phyloP scores from a whole-genome alignment of 2,797 vertebrate species.

The Argyrosomus regius region DNA sequence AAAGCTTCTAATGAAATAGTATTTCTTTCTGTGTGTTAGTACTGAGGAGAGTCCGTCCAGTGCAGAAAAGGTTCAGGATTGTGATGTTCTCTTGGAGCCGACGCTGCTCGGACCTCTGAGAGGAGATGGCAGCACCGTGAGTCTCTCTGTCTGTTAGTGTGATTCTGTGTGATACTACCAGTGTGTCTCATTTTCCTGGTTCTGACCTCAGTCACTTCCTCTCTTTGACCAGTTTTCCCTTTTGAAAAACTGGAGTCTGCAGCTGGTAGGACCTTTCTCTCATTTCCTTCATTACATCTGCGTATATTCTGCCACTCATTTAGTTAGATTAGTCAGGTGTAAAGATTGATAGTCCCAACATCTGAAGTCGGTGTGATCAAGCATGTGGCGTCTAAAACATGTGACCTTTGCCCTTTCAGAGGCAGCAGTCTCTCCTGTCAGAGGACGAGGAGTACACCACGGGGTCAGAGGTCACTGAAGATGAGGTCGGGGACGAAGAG shows the following conservation, averaged over 20 bases:
- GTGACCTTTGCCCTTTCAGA: slow-evolving; percentile 77
- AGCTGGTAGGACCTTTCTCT: slow-evolving; percentile 88
- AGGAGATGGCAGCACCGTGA: slow-evolving; percentile 91
- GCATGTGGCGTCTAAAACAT: neutral
- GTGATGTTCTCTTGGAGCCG: slow-evolving; percentile 89
- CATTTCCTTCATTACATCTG: slow-evolving; percentile 8
- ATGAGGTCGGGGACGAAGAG: slow-evolving; percentile 98
- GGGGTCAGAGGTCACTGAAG: slow-evolving; percentile 97
- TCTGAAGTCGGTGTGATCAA: neutral
- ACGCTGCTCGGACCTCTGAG: slow-evolving; percentile 85
- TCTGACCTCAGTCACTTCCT: slow-evolving; percentile 37
- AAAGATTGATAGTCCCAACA: neutral
- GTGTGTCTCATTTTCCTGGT: slow-evolving; percentile 29
- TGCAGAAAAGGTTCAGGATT: slow-evolving; percentile 88
- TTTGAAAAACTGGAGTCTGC: slow-evolving; percentile 96
- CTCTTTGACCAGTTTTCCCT: slow-evolving; percentile 90
- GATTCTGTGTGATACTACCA: slow-evolving; percentile 74
- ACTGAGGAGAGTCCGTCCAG: slow-evolving; percentile 64
- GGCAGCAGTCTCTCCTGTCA: slow-evolving; percentile 93
- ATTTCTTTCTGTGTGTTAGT: slow-evolving; percentile 43
- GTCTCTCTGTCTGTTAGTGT: slow-evolving; percentile 56
- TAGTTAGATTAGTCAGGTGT: neutral
- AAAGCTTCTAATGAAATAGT: neutral
- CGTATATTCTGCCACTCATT: neutral
- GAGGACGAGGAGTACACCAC: slow-evolving; percentile 99